Conservation (phyloP, 2,113 vertebrate genomes). For the Heterochromis multidens region DNA sequence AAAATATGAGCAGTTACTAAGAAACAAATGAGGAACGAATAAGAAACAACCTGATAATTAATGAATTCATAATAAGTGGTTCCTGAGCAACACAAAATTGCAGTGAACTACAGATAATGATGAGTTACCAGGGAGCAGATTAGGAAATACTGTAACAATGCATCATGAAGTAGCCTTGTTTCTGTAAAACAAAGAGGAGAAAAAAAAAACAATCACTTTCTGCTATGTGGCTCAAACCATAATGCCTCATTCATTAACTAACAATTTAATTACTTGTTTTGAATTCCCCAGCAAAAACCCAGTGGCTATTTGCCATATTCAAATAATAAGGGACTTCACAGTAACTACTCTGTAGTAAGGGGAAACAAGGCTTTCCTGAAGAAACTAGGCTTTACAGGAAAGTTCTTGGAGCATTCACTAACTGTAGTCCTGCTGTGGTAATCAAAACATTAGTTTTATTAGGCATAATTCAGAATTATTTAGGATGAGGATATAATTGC, state of each 20-base stretch:
- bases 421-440: not conserved
- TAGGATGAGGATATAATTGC: not conserved
- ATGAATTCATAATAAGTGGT: not conserved
- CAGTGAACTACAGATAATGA: not conserved
- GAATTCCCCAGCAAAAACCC: not conserved
- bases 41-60: not conserved
- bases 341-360: not conserved
- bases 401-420: not conserved
- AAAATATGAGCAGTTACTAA: not conserved
- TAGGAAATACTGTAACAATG: not conserved
- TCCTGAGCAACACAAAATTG: not conserved
- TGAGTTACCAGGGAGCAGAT: not conserved
- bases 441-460: not conserved
- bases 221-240: not conserved
- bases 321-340: not conserved
- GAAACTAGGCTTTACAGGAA: not conserved
- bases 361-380: not conserved
- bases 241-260: not conserved
- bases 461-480: not conserved
- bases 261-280: not conserved
- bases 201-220: not conserved
- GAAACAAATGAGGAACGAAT: not conserved
- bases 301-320: not conserved
- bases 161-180: not conserved
- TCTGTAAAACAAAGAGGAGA: not conserved